These are phyloP conservation scores for Protodeltote pygarga DNA, from an alignment of 2,888 invertebrate genomes.

Conservation along the genomic window DNA sequence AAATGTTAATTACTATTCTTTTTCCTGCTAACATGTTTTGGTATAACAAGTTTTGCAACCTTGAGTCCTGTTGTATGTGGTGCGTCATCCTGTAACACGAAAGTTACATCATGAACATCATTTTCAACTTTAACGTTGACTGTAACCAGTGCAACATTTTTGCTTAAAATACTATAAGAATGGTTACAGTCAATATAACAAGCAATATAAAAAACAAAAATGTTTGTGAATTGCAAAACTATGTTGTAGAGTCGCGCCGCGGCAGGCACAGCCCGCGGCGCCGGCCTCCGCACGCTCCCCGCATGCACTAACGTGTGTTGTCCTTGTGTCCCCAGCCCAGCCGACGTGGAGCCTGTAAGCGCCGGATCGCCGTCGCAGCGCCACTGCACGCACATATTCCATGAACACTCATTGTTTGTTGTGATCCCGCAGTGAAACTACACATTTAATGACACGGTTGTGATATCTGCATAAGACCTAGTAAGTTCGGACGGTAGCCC, in stretches of 20 bases:
- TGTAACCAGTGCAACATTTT: constrained; percentile 9
- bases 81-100: constrained; percentile 21
- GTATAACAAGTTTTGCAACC: constrained; percentile 74
- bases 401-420: constrained; percentile 86
- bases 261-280: constrained; percentile 39
- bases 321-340: constrained; percentile 81
- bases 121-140: constrained; percentile 12
- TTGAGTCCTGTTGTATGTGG: constrained; percentile 50
- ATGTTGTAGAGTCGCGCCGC: constrained; percentile 23
- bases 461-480: constrained; percentile 80
- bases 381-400: constrained; percentile 84
- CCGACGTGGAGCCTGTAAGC: constrained; percentile 83
- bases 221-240: constrained; percentile 48
- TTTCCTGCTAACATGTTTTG: constrained; percentile 68
- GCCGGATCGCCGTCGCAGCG: constrained; percentile 74
- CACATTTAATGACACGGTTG: constrained; percentile 82
- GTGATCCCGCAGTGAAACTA: constrained; percentile 86
- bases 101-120: constrained; percentile 21
- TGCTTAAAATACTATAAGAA: not conserved
- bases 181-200: constrained; percentile 21
- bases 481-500: constrained; percentile 79
- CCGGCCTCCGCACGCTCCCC: constrained; percentile 49
- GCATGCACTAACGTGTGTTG: constrained; percentile 83
- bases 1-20: constrained; percentile 37
- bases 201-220: constrained; percentile 25